Evolutionary conservation across 2,797 vertebrate species (phyloP), one percentile per base, ranked within the genome.

Genomic region (Pelochelys cantorii): DNA sequence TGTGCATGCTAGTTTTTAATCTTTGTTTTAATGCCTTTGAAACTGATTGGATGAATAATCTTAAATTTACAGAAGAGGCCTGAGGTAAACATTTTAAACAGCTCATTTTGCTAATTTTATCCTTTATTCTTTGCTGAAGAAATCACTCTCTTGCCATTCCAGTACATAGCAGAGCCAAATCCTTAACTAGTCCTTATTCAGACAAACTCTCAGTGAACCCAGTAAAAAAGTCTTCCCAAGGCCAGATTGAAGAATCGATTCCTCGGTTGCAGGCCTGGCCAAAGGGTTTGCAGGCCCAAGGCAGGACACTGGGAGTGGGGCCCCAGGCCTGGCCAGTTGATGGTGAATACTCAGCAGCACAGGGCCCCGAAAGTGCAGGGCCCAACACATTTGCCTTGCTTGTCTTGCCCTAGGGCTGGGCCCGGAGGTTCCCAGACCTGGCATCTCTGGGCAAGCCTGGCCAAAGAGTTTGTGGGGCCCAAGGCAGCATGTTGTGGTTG

Each of bases 211-310:
- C 52, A 15, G 29, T 17, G 55, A 56, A 92, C 18, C 23, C 53
- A 79, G 7, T 56, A 34, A 34, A 20, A n/a, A 79, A 48, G 11
- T 34, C n/a, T 80, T 31, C 13, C 62, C 62, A n/a, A 15, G 42
- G 79, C 86, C 94, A 90, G 93, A 89, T 11, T 54, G 79, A 89
- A 87, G 77, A 87, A 84, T 89, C 55, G 79, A 37, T 5, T 62
- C 91, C 96, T 93, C 79, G 83, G 29, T 93, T 94, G 60, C 31
- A 42, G 42, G 42, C 42, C 42, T 7, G 6, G 42, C 42, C 42
- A 42, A 42, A 42, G 42, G 42, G 42, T 48, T 48, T 48, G 42
- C 42, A 7, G 42, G 42, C 42, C 7, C 42, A 48, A 48, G 42
- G 42, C 42, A 48, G 42, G 42, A 48, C 42, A 48, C 42, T 48